Percentiles rank a stretch among this genome's conserved stretches.
Conservation (phyloP, 1,140 invertebrate genomes). For the Euborellia annulipes region DNA sequence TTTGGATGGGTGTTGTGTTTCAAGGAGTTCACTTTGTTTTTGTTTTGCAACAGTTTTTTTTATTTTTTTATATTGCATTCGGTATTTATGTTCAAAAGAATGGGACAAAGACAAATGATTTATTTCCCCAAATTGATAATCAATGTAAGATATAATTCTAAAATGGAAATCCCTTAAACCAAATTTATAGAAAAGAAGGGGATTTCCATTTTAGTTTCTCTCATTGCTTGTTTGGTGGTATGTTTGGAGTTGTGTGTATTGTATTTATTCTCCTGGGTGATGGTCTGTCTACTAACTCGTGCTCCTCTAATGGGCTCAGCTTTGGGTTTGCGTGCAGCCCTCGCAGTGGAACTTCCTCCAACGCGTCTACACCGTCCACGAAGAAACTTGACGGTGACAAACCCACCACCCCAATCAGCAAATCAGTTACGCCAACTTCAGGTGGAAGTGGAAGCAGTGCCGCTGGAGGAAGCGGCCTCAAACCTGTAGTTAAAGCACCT, state of each 20-base stretch:
- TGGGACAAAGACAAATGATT: no score
- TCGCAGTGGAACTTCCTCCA: slow-evolving; percentile 59
- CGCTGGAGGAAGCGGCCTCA: slow-evolving; percentile 19
- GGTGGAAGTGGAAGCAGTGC: slow-evolving; percentile 33
- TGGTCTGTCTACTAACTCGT: background rate
- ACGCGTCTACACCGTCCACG: slow-evolving; percentile 59
- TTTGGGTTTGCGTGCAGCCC: slow-evolving; percentile 27
- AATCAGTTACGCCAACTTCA: slow-evolving; percentile 72
- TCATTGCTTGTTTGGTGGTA: background rate
- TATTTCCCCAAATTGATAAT: no score
- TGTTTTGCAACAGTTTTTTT: no score
- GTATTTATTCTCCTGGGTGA: background rate
- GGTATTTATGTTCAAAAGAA: no score
- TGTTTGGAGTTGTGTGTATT: background rate
- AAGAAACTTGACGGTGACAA: slow-evolving; percentile 62
- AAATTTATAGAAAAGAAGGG: no score
- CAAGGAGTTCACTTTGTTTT: no score
- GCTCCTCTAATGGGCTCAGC: slow-evolving; percentile 1
- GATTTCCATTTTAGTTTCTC: background rate
- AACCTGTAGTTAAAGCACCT: slow-evolving; percentile 29
- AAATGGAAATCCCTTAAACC: no score
- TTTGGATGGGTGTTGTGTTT: no score
- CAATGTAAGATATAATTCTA: no score
- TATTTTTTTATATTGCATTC: no score
- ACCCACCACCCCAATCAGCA: slow-evolving; percentile 75